Conservation (phyloP, 1,140 invertebrate species). For the Chironomus tepperi region DNA sequence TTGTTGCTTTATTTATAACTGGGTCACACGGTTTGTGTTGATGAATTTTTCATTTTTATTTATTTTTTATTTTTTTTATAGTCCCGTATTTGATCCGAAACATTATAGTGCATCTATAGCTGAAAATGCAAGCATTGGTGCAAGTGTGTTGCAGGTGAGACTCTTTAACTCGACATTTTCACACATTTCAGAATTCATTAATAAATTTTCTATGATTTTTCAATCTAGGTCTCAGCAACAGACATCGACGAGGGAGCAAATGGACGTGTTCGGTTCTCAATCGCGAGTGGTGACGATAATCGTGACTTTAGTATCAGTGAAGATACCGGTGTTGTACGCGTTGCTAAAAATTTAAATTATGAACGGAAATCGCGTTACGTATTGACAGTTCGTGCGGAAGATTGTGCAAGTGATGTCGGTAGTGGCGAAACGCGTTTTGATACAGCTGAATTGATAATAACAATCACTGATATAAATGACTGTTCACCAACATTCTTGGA, state of each 20-base stretch:
- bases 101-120: constrained; percentile 79
- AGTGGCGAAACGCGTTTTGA: constrained; percentile 51
- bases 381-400: constrained; percentile 77
- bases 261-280: constrained; percentile 78
- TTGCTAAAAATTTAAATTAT: constrained; percentile 85
- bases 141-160: constrained; percentile 72
- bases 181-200: constrained; percentile 10
- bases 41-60: neutral
- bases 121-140: constrained; percentile 89
- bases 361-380: constrained; percentile 78
- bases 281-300: constrained; percentile 81
- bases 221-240: constrained; percentile 71
- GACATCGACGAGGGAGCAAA: constrained; percentile 85
- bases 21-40: too few species aligned
- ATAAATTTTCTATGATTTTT: constrained; percentile 6
- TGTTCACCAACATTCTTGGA: constrained; percentile 85
- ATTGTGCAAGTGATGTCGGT: constrained; percentile 59
- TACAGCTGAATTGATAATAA: constrained; percentile 56
- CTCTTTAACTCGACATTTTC: neutral
- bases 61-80: constrained; percentile 31
- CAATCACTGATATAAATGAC: constrained; percentile 86
- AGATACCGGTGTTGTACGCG: constrained; percentile 77
- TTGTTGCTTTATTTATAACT: neutral
- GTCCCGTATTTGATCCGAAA: constrained; percentile 78
- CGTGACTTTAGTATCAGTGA: constrained; percentile 83